Conservation (phyloP, 2,888 invertebrate species). For the Herminia tarsipennalis region DNA sequence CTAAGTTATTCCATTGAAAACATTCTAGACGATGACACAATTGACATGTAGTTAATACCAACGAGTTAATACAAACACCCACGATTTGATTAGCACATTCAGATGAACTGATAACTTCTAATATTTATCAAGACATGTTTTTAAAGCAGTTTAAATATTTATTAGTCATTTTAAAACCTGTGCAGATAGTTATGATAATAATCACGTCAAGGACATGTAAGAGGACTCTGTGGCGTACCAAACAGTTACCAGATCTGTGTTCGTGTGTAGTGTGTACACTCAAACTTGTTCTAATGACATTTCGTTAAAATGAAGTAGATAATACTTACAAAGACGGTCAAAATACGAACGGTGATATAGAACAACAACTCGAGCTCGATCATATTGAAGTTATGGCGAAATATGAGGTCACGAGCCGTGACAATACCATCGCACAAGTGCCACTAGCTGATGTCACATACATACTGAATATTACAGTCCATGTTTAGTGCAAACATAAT, state of each 20-base stretch:
- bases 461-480: conserved; percentile 41
- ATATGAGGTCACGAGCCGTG: conserved; percentile 56
- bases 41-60: conserved; percentile 20
- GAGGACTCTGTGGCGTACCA: conserved; percentile 28
- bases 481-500: neutral
- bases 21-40: conserved; percentile 26
- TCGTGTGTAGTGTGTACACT: conserved; percentile 24
- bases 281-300: conserved; percentile 22
- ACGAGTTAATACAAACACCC: conserved; percentile 28
- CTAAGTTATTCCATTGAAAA: conserved; percentile 34
- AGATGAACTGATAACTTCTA: conserved; percentile 4
- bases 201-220: conserved; percentile 17
- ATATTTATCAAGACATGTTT: conserved; percentile 4
- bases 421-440: conserved; percentile 59
- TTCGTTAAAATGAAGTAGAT: conserved; percentile 20
- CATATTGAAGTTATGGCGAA: conserved; percentile 19
- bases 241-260: conserved; percentile 33
- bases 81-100: conserved; percentile 14
- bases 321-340: conserved; percentile 51
- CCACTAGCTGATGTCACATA: conserved; percentile 53
- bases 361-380: conserved; percentile 44
- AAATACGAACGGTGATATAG: conserved; percentile 43
- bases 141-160: neutral
- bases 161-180: conserved; percentile 1
- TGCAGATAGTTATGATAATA: conserved; percentile 5